These are phyloP conservation scores for Gymnothorax reevesii DNA, from an alignment of 2,797 vertebrate species.

Conservation along the genomic window DNA sequence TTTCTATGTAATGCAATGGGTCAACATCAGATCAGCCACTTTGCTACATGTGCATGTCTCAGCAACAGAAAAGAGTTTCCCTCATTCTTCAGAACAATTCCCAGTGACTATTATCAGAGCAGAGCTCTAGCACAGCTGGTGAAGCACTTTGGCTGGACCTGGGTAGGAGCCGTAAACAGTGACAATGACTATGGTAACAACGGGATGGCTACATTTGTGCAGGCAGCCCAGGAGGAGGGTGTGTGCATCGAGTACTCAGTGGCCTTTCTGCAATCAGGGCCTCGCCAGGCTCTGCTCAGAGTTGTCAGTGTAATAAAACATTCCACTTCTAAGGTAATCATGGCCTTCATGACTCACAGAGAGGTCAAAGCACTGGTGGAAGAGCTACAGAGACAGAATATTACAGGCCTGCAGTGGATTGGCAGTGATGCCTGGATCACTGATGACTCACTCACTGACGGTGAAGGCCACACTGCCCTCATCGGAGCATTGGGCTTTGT, in stretches of 20 bases:
- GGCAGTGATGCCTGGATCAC: conserved; percentile 79
- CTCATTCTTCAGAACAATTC: conserved; percentile 76
- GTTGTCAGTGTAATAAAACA: conserved; percentile 61
- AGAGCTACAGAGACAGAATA: conserved; percentile 64
- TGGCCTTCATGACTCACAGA: conserved; percentile 72
- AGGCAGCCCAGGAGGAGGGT: conserved; percentile 64
- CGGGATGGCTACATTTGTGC: conserved; percentile 66
- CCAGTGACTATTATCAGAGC: conserved; percentile 76
- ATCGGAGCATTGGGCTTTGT: conserved; percentile 69
- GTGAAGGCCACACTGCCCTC: conserved; percentile 57
- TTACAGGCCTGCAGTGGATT: conserved; percentile 72
- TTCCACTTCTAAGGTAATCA: conserved; percentile 69
- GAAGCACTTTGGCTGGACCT: conserved; percentile 72
- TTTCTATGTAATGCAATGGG: conserved; percentile 7
- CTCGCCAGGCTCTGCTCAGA: conserved; percentile 54
- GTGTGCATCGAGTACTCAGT: conserved; percentile 73
- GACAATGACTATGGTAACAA: conserved; percentile 69
- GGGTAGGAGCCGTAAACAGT: conserved; percentile 72
- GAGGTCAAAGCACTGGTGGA: conserved; percentile 69
- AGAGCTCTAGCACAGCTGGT: conserved; percentile 71
- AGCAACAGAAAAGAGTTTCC: conserved; percentile 71
- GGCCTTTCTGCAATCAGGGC: conserved; percentile 68
- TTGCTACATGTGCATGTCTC: conserved; percentile 75
- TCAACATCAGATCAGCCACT: conserved; percentile 71
- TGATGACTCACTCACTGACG: conserved; percentile 66